phyloP scores from a whole-genome alignment of 2,888 invertebrate genomes.

The Cryptocephalus primarius region DNA sequence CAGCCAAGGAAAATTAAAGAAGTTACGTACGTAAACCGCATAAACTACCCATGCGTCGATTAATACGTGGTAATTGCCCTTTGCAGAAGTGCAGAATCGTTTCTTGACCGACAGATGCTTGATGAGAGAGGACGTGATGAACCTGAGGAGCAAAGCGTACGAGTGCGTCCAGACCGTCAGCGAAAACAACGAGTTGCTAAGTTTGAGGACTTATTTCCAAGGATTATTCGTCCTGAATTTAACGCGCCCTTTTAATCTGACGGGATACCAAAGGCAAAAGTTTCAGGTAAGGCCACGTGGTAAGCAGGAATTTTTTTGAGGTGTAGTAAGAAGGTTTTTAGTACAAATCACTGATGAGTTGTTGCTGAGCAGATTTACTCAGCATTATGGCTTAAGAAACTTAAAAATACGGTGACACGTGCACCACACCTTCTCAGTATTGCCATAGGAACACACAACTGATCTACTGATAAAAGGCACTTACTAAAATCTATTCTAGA shows the following conservation, averaged over 20 bases:
- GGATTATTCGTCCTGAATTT: slow-evolving; percentile 24
- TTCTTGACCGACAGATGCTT: slow-evolving; percentile 29
- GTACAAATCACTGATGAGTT: too few species aligned
- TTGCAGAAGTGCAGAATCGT: slow-evolving; percentile 29
- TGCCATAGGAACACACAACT: too few species aligned
- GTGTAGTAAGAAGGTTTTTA: too few species aligned
- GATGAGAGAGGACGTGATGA: slow-evolving; percentile 33
- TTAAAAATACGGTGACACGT: too few species aligned
- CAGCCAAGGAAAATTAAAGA: slow-evolving; percentile 15
- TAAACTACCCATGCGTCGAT: background rate
- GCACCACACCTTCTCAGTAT: too few species aligned
- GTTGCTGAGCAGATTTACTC: too few species aligned
- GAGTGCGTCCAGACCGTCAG: slow-evolving; percentile 34
- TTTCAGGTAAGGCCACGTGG: slow-evolving; percentile 13
- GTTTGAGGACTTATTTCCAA: slow-evolving; percentile 29
- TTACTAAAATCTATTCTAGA: too few species aligned
- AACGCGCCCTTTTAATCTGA: slow-evolving; percentile 23
- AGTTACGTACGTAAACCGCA: slow-evolving; percentile 19
- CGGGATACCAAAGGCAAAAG: slow-evolving; percentile 17
- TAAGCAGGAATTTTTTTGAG: too few species aligned
- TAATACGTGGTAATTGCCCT: too few species aligned
- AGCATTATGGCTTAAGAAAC: too few species aligned
- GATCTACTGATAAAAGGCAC: too few species aligned
- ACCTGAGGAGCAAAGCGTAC: slow-evolving; percentile 36
- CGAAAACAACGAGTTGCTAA: slow-evolving; percentile 25